Percentiles rank a stretch among this genome's conserved stretches.
phyloP scores from a whole-genome alignment of 2,797 vertebrate species.

The Dendrocincla fuliginosa region DNA sequence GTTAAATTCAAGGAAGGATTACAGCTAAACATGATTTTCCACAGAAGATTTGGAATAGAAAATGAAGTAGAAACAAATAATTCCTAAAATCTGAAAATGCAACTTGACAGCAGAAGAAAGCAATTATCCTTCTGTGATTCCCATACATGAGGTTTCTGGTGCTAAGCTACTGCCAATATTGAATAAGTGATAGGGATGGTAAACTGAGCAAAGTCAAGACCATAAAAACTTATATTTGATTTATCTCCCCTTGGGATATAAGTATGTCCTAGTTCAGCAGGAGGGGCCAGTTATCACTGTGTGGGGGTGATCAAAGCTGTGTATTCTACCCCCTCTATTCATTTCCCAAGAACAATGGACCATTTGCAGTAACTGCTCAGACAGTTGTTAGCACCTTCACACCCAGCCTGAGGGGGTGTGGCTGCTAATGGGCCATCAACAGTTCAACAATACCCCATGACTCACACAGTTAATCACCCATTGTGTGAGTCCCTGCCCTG shows the following conservation, averaged over 20 bases:
- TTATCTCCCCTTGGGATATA: background rate
- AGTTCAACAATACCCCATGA: too few species aligned
- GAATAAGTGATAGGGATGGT: background rate
- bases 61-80: background rate
- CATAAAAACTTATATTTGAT: background rate
- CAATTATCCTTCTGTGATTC: background rate
- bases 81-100: background rate
- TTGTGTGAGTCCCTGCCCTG: too few species aligned
- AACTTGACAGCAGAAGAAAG: background rate
- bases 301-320: too few species aligned
- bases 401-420: too few species aligned
- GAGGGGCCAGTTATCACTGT: too few species aligned
- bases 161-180: background rate
- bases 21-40: background rate
- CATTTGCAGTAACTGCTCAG: too few species aligned
- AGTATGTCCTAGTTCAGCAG: too few species aligned
- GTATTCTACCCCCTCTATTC: too few species aligned
- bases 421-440: too few species aligned
- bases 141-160: background rate
- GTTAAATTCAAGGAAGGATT: background rate
- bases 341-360: too few species aligned
- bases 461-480: too few species aligned
- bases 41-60: background rate
- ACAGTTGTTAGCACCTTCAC: too few species aligned
- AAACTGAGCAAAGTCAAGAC: background rate